Evolutionary conservation across 2,113 vertebrate genomes (phyloP).

Genomic region (Halichoerus grypus): DNA sequence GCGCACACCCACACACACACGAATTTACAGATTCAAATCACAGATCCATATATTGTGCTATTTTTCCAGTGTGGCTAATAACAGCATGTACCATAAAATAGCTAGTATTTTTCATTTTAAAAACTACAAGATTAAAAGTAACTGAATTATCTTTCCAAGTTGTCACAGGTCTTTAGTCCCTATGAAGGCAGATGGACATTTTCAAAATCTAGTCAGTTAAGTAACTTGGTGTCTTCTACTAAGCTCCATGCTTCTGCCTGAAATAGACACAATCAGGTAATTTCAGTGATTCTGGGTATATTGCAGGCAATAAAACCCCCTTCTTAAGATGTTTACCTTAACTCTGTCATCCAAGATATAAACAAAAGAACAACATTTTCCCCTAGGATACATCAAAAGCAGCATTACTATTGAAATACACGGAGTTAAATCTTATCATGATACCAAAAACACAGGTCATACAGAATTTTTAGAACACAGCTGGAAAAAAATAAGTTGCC

Average conservation of each 20-base stretch:
- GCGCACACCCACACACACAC: background rate
- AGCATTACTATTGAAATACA: slow-evolving; percentile 29
- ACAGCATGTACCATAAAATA: background rate
- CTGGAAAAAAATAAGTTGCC: slow-evolving; percentile 1
- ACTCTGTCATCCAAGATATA: slow-evolving; percentile 42
- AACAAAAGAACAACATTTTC: background rate
- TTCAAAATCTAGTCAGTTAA: background rate
- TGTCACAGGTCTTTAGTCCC: background rate
- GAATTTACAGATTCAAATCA: background rate
- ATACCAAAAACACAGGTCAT: background rate
- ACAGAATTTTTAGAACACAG: background rate
- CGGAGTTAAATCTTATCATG: background rate
- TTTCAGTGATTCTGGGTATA: background rate
- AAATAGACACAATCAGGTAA: slow-evolving; percentile 53
- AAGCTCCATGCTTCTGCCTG: background rate
- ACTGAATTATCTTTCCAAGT: background rate
- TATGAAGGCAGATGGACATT: background rate
- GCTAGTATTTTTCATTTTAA: background rate
- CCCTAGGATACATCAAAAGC: background rate
- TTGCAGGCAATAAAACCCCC: background rate
- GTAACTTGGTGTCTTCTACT: background rate
- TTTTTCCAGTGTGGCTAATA: background rate
- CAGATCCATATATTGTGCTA: background rate
- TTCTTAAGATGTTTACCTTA: slow-evolving; percentile 36
- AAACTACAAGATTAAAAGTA: slow-evolving; percentile 7